A percentile compares a stretch with the other conserved stretches of the same genome.
These are phyloP conservation scores for Cydia amplana DNA, from an alignment of 1,140 invertebrate genomes.

Conservation along the genomic window DNA sequence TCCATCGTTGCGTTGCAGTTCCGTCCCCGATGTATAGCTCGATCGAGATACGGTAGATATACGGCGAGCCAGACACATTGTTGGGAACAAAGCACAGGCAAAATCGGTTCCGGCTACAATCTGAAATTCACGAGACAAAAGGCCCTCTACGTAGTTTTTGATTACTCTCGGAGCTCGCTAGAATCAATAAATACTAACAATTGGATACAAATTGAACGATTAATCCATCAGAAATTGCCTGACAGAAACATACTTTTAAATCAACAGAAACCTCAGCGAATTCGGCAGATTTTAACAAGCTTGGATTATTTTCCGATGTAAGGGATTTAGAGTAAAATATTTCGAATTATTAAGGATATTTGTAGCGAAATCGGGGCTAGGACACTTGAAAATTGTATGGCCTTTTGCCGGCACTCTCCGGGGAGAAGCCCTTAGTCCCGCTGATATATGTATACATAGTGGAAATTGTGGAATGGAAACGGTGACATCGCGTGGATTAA, in stretches of 20 bases:
- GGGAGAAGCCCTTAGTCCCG: constrained; percentile 37
- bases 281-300: neutral
- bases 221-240: constrained; percentile 3
- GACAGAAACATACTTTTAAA: constrained; percentile 4
- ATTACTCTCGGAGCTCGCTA: neutral
- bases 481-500: constrained; percentile 23
- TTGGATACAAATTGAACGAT: constrained; percentile 20
- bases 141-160: neutral
- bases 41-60: constrained; percentile 23
- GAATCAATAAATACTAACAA: constrained; percentile 17
- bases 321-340: constrained; percentile 15
- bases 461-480: constrained; percentile 17
- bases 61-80: constrained; percentile 20
- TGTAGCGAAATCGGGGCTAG: constrained; percentile 40
- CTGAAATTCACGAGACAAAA: constrained; percentile 25
- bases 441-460: too few relatives aligned
- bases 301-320: neutral
- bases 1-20: constrained; percentile 11
- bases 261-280: neutral
- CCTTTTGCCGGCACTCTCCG: constrained; percentile 51
- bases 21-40: neutral
- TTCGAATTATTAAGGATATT: constrained; percentile 46
- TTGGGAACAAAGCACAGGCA: constrained; percentile 19
- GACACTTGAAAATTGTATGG: constrained; percentile 55
- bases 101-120: constrained; percentile 25